phyloP scores from a whole-genome alignment of 2,888 invertebrate species.

The Lacanobia wlatinum region DNA sequence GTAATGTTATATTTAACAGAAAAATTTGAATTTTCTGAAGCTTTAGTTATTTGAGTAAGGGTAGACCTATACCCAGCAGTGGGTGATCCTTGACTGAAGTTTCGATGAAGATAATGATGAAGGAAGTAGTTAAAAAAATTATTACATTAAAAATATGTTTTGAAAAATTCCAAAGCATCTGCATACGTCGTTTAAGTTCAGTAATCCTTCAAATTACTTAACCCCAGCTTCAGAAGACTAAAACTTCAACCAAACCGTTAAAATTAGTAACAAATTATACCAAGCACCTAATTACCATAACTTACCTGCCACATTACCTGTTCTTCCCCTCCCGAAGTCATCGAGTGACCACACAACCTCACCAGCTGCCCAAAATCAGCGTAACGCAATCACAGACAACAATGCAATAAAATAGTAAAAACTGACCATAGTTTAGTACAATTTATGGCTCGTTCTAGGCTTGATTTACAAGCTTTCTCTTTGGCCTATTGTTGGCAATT shows the following conservation, averaged over 20 bases:
- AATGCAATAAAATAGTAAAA: conserved; percentile 74
- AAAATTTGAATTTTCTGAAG: not conserved
- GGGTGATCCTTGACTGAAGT: no score
- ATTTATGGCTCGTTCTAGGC: conserved; percentile 78
- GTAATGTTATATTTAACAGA: no score
- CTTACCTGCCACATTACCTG: conserved; percentile 50
- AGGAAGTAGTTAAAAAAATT: no score
- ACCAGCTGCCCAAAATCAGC: conserved; percentile 61
- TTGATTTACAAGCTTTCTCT: conserved; percentile 81
- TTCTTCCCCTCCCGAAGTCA: conserved; percentile 26
- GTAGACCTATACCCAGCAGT: no score
- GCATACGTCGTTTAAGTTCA: not conserved
- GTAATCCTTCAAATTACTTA: not conserved
- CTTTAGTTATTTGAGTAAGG: no score
- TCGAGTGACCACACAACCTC: conserved; percentile 55
- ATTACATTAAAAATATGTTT: no score
- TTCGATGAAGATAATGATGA: no score
- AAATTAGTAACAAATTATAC: not conserved
- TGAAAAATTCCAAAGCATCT: no score
- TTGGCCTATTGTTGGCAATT: conserved; percentile 56
- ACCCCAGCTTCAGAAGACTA: not conserved
- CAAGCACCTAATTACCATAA: conserved; percentile 54
- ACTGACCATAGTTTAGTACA: conserved; percentile 81
- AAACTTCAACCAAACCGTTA: not conserved
- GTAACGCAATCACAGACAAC: conserved; percentile 64